phyloP scores from a whole-genome alignment of 2,888 invertebrate species.

The Ophion obscuratus region DNA sequence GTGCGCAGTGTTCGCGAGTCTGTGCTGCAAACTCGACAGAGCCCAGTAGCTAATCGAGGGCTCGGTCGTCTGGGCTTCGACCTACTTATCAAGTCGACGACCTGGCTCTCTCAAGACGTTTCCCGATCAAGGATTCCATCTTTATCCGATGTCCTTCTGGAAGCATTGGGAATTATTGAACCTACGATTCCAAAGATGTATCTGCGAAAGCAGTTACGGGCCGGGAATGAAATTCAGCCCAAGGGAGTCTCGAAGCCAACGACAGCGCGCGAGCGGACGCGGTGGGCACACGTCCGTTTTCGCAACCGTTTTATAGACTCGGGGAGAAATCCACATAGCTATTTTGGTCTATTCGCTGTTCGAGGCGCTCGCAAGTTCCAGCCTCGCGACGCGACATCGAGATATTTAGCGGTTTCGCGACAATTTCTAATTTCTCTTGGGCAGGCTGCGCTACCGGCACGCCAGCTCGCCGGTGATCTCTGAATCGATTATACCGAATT shows the following conservation, averaged over 20 bases:
- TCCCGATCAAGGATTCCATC: constrained; percentile 41
- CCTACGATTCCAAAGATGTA: constrained; percentile 34
- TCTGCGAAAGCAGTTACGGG: constrained; percentile 8
- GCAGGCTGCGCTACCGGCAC: neutral
- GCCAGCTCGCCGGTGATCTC: constrained; percentile 13
- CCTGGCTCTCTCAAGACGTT: constrained; percentile 33
- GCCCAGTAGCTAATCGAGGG: constrained; percentile 53
- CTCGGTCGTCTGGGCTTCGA: constrained; percentile 48
- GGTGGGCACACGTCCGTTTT: constrained; percentile 38
- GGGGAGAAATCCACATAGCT: constrained; percentile 46
- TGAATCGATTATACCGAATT: constrained; percentile 17
- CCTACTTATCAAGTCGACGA: constrained; percentile 56
- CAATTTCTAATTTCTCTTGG: constrained; percentile 22
- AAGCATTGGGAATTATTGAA: constrained; percentile 21
- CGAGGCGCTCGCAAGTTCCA: constrained; percentile 34
- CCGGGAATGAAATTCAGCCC: constrained; percentile 20
- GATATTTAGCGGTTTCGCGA: constrained; percentile 37
- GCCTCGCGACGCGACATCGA: constrained; percentile 26
- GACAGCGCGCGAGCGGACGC: neutral
- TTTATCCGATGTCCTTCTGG: constrained; percentile 29
- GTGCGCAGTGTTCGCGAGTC: neutral
- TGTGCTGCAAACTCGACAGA: constrained; percentile 36
- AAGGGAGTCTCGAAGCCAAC: neutral
- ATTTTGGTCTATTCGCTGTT: constrained; percentile 49
- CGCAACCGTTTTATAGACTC: constrained; percentile 36